These are phyloP conservation scores for Antitype chi DNA, from an alignment of 2,888 invertebrate genomes.

Conservation along the genomic window DNA sequence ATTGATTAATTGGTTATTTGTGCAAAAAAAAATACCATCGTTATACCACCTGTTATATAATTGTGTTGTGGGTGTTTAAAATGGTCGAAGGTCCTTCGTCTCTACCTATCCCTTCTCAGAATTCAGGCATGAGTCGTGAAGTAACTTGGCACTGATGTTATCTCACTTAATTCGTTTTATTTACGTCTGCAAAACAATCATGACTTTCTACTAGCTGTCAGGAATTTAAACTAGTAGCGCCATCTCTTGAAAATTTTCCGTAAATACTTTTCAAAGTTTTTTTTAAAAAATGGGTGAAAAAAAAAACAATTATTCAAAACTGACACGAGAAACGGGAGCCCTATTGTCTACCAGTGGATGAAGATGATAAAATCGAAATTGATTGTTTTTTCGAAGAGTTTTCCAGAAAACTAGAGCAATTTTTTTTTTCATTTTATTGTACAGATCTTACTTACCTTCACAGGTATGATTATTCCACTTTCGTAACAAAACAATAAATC, in stretches of 20 bases:
- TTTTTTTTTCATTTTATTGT: not conserved
- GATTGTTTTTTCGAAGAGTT: not conserved
- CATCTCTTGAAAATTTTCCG: conserved; percentile 28
- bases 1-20: conserved; percentile 34
- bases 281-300: not conserved
- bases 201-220: not conserved
- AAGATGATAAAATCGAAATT: not conserved
- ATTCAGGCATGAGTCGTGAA: too few species aligned
- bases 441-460: not conserved
- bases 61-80: conserved; percentile 1
- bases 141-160: not conserved
- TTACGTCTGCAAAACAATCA: not conserved
- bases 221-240: conserved; percentile 5
- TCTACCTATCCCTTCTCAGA: not conserved
- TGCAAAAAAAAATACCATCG: not conserved
- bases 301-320: not conserved
- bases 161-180: not conserved
- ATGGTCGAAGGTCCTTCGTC: too few species aligned
- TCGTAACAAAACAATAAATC: conserved; percentile 52
- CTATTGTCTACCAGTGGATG: not conserved
- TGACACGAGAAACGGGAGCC: not conserved
- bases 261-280: not conserved
- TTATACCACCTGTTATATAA: not conserved
- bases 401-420: not conserved
- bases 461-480: conserved; percentile 6